A percentile compares a stretch with the other conserved stretches of the same genome.
phyloP scores from a whole-genome alignment of 2,888 invertebrate species.

The Ditylenchus weischeri region DNA sequence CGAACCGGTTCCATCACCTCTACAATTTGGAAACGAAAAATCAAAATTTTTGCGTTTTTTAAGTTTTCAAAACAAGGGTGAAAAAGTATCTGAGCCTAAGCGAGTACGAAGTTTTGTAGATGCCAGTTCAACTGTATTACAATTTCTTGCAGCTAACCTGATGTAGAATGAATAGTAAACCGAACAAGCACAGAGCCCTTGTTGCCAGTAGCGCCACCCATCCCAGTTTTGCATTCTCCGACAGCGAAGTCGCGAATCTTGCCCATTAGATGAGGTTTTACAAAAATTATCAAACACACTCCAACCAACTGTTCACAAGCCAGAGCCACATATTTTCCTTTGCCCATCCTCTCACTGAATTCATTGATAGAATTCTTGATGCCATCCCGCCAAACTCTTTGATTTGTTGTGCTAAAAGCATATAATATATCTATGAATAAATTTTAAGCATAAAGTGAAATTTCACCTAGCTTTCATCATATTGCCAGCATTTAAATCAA shows the following conservation, averaged over 20 bases:
- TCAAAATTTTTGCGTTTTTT: too few species aligned
- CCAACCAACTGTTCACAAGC: constrained; percentile 64
- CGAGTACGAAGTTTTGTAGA: too few species aligned
- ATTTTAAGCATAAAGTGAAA: neutral
- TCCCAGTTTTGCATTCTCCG: constrained; percentile 82
- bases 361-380: constrained; percentile 69
- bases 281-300: constrained; percentile 91
- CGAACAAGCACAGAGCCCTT: constrained; percentile 55
- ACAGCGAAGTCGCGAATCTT: constrained; percentile 66
- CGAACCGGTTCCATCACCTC: too few species aligned
- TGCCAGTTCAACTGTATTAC: too few species aligned
- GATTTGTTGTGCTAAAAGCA: constrained; percentile 75
- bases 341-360: constrained; percentile 17
- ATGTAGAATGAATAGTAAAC: constrained; percentile 75
- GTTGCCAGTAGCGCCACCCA: constrained; percentile 86
- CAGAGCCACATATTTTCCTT: constrained; percentile 32
- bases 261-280: constrained; percentile 81
- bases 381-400: constrained; percentile 90
- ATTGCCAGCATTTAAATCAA: constrained; percentile 95
- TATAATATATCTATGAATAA: neutral
- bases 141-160: neutral
- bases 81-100: too few species aligned
- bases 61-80: too few species aligned
- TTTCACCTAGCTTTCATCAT: constrained; percentile 82
- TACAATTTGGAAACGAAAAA: too few species aligned